These are phyloP conservation scores for Magallana ariakensis DNA, from an alignment of 1,140 invertebrate species.

Conservation along the genomic window DNA sequence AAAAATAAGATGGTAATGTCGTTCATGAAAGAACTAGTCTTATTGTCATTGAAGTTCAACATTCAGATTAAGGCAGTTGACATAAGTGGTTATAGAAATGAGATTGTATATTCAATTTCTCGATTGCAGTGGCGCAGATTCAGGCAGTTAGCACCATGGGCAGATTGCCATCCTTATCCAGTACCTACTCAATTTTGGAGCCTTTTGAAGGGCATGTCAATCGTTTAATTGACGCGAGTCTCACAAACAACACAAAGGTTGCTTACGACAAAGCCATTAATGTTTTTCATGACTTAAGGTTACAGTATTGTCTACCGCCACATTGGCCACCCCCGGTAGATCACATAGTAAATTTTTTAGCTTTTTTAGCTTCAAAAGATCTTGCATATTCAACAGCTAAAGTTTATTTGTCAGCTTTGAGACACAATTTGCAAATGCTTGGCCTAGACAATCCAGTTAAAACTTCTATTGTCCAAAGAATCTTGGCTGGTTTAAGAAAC, in stretches of 20 bases:
- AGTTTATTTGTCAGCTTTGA: not conserved
- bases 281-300: not conserved
- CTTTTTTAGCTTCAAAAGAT: too few relatives aligned
- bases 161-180: not conserved
- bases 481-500: too few relatives aligned
- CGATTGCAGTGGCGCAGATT: constrained; percentile 37
- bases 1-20: too few relatives aligned
- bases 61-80: not conserved
- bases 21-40: constrained; percentile 20
- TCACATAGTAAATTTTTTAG: not conserved
- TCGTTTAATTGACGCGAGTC: not conserved
- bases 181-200: constrained; percentile 5
- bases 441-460: too few relatives aligned
- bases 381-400: too few relatives aligned
- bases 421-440: not conserved
- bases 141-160: not conserved
- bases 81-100: not conserved
- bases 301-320: not conserved
- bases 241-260: not conserved
- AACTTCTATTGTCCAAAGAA: too few relatives aligned
- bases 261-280: not conserved
- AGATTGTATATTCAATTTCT: not conserved
- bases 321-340: constrained; percentile 10
- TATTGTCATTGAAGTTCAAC: not conserved
- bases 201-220: not conserved